Base-by-base conservation (phyloP, 2,888 invertebrate genomes). In the Fragum whitleyi region DNA sequence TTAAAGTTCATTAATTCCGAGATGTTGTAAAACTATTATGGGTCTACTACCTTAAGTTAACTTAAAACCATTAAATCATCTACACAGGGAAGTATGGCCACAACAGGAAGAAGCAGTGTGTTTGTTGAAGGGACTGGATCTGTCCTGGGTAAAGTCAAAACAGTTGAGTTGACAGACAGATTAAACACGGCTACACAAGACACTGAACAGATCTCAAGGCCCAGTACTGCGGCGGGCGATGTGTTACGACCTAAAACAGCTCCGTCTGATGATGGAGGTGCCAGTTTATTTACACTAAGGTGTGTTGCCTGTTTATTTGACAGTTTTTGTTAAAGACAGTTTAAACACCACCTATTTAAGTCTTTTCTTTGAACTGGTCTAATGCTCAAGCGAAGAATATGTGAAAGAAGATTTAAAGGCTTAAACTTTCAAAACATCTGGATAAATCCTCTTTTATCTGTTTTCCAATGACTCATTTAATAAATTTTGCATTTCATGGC, bases 241-340 rank as follows among this genome's bases (percentile, higher is more conserved):
- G 88, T 88, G 57, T 85, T 91, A 69, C 86, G 92, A 51, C 93
- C 93, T 11, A 92, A 91, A 77, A 93, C 92, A 59, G 92, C 92
- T 0, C 92, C 92, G n/a, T 91, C 89, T 28, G 83, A 87, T 76
- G 91, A 91, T 65, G 90, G 90, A 42, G 91, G 91, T 1, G 90
- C 89, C 3, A 90, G 88, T 76, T 76, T 91, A 7, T 92, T 92
- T 72, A 92, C 91, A 14, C 85, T 92, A 2, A 92, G 92, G 91
- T 92, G 73, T 62, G 55, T 47, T 47, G 23, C 11, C 39, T n/a
- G 1, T 11, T 65, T 9, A n/a, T 69, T 51, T 28, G 7, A n/a
- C 32, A 9, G 9, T 5, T 42, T 61, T 53, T n/a, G 47, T 19
- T 19, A 6, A 47, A 47, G n/a, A n/a, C n/a, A n/a, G n/a, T n/a